Percentiles rank a stretch among this genome's conserved stretches.
These are phyloP conservation scores for Dynastes tityus DNA, from an alignment of 2,888 invertebrate species.

Conservation along the genomic window DNA sequence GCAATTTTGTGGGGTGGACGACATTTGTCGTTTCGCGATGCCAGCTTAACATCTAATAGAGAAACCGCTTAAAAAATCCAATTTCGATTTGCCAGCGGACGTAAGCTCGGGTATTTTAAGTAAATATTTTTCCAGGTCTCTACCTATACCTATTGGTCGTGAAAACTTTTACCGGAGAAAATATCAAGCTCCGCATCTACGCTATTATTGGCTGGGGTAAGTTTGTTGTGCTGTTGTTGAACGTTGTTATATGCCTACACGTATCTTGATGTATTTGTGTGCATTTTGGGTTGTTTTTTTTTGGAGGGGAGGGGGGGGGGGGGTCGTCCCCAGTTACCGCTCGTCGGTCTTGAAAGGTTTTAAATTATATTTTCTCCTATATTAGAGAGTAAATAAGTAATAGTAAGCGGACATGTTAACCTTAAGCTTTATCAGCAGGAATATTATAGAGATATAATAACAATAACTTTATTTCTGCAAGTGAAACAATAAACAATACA, in stretches of 20 bases:
- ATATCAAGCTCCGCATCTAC: conserved; percentile 85
- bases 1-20: not conserved
- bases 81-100: conserved; percentile 19
- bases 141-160: conserved; percentile 90
- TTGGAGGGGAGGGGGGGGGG: too few species aligned
- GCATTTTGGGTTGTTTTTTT: not conserved
- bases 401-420: not conserved
- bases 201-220: conserved; percentile 90
- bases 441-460: too few species aligned
- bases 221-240: conserved; percentile 64
- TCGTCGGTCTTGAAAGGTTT: conserved; percentile 4
- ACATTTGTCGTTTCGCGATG: not conserved
- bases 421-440: too few species aligned
- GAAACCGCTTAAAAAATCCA: conserved; percentile 37
- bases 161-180: conserved; percentile 87
- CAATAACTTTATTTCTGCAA: too few species aligned
- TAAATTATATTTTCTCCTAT: not conserved
- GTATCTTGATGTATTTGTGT: not conserved
- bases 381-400: not conserved
- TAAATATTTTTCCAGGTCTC: conserved; percentile 74
- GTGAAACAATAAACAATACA: too few species aligned
- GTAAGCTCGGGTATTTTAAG: conserved; percentile 8
- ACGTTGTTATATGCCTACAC: too few species aligned
- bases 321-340: not conserved
- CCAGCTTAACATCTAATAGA: not conserved